Evolutionary conservation across 2,797 vertebrate species (phyloP), one percentile per base, ranked within the genome.

Genomic region (Manis pentadactyla): DNA sequence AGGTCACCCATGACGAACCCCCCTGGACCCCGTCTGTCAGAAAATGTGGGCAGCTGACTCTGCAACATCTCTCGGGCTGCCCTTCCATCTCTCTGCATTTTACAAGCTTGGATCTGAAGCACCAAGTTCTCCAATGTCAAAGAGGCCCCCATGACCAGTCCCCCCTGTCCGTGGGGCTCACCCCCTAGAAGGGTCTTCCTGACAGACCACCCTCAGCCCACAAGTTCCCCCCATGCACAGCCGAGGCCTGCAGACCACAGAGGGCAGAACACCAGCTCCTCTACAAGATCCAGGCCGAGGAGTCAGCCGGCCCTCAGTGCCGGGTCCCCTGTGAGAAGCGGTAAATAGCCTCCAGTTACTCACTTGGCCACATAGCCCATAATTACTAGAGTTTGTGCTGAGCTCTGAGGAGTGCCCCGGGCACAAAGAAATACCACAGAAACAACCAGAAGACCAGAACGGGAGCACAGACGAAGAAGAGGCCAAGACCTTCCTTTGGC

Each of bases 1-100:
- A 23, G 5, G 8, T n/a, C 0, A 34, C 2, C 13, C 3, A 4
- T 10, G 21, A 37, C 0, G 6, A 31, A 46, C 0, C 13, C 55
- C 37, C 2, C 7, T 12, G 31, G 27, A 29, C 29, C 25, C 63
- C 11, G 0, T 31, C 31, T 0, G 0, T 49, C 39, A 39, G 25
- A 31, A 19, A 12, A 15, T 0, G 13, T 29, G 1, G 31, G 25
- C 2, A 2, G 29, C 51, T 49, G 4, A 31, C 34, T 25, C 12
- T 7, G 18, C 13, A 27, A 0, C 1, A 9, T 3, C 23, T 37
- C 13, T 55, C 21, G 1, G 2, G 31, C 31, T 37, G 31, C 14
- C 39, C 8, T 51, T 1, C 4, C 3, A 12, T 42, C 21, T 39
- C 6, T 29, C 51, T 49, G 25, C 19, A 1, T 78, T 78, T 71